Conservation (phyloP, 2,113 vertebrate species). For the Forbesichthys agassizii region DNA sequence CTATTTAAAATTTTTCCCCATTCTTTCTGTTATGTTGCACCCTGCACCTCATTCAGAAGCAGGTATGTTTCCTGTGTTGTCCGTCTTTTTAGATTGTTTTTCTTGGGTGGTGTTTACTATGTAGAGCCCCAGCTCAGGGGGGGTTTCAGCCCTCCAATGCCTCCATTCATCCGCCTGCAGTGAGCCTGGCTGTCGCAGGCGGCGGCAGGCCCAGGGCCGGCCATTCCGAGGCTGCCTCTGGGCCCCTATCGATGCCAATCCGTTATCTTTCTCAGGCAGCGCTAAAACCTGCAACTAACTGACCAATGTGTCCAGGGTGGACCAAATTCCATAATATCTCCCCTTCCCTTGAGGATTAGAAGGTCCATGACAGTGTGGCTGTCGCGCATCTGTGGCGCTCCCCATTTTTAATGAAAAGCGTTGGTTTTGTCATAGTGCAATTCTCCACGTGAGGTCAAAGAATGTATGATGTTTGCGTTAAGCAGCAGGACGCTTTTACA, state of each 20-base stretch:
- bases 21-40: conserved; percentile 2
- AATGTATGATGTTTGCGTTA: conserved; percentile 29
- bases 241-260: conserved; percentile 10
- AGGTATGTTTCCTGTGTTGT: conserved; percentile 24
- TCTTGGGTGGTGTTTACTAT: conserved; percentile 7
- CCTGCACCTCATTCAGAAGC: conserved; percentile 10
- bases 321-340: conserved; percentile 57
- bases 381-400: conserved; percentile 34
- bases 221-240: background rate
- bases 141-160: no score
- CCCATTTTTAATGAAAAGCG: conserved; percentile 23
- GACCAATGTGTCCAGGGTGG: conserved; percentile 35
- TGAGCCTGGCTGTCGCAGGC: no score
- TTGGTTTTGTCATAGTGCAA: conserved; percentile 30
- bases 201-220: no score
- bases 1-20: background rate
- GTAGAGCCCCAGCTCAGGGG: no score
- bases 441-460: conserved; percentile 34
- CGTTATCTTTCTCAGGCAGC: conserved; percentile 49
- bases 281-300: conserved; percentile 10
- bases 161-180: no score
- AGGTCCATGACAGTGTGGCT: conserved; percentile 15
- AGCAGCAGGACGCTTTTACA: conserved; percentile 34
- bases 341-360: conserved; percentile 17
- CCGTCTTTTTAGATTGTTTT: conserved; percentile 3